A percentile compares a stretch with the other conserved stretches of the same genome.
phyloP scores from a whole-genome alignment of 2,113 vertebrate genomes.

The Saccopteryx bilineata region DNA sequence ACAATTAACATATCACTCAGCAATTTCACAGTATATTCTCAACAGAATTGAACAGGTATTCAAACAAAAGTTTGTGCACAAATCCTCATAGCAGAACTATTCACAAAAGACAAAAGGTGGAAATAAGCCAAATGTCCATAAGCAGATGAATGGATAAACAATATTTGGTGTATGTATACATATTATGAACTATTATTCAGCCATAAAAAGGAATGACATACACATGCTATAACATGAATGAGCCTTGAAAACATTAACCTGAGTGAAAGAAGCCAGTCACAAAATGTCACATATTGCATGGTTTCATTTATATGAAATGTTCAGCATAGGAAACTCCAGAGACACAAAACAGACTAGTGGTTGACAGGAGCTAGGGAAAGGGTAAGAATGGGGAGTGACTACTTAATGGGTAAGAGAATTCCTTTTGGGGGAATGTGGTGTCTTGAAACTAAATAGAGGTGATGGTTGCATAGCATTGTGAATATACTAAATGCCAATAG shows the following conservation, averaged over 20 bases:
- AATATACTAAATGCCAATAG: background rate
- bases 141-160: background rate
- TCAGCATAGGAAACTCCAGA: background rate
- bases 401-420: background rate
- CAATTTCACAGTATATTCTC: background rate
- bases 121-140: background rate
- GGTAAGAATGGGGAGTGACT: background rate
- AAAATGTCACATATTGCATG: background rate
- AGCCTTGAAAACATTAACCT: background rate
- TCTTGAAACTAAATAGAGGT: background rate
- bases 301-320: background rate
- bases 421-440: background rate
- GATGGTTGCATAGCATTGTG: background rate
- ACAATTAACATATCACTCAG: background rate
- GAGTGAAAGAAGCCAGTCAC: background rate
- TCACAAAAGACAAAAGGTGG: background rate
- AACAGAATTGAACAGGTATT: slow-evolving; percentile 29
- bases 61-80: background rate
- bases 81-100: background rate
- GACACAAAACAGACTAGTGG: background rate
- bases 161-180: background rate
- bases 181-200: background rate
- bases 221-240: background rate
- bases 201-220: background rate
- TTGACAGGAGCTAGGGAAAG: background rate